Evolutionary conservation across 2,888 invertebrate genomes (phyloP).

Genomic region (Eilema caniola): DNA sequence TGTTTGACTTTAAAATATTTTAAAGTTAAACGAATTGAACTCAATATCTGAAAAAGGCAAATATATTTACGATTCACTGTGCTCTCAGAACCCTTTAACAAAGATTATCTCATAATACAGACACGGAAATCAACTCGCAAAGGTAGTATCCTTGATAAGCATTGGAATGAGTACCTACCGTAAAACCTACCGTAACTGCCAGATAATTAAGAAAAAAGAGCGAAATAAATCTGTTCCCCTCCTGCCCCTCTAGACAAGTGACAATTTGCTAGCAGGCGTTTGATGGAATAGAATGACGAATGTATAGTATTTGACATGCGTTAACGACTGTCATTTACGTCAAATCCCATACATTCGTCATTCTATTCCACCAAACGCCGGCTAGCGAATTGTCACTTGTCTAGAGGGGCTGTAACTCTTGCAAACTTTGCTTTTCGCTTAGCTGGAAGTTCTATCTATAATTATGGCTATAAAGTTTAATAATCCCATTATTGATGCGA

Average conservation of each 20-base stretch:
- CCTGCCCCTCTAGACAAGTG: too few species aligned
- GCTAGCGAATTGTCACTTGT: too few species aligned
- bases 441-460: not conserved
- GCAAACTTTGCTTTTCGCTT: not conserved
- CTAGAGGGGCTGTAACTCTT: too few species aligned
- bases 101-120: not conserved
- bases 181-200: too few species aligned
- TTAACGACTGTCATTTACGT: too few species aligned
- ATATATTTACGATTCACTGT: not conserved
- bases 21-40: not conserved
- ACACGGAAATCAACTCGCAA: not conserved
- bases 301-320: too few species aligned
- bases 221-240: not conserved
- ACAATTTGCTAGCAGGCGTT: too few species aligned
- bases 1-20: not conserved
- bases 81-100: not conserved
- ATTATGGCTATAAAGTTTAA: not conserved
- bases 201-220: not conserved
- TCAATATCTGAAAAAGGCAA: not conserved
- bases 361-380: too few species aligned
- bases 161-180: not conserved
- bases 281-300: too few species aligned
- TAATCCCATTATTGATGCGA: not conserved
- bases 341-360: too few species aligned
- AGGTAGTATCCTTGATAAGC: not conserved